These are phyloP conservation scores for Aporophyla lueneburgensis DNA, from an alignment of 2,888 invertebrate genomes.

Conservation along the genomic window DNA sequence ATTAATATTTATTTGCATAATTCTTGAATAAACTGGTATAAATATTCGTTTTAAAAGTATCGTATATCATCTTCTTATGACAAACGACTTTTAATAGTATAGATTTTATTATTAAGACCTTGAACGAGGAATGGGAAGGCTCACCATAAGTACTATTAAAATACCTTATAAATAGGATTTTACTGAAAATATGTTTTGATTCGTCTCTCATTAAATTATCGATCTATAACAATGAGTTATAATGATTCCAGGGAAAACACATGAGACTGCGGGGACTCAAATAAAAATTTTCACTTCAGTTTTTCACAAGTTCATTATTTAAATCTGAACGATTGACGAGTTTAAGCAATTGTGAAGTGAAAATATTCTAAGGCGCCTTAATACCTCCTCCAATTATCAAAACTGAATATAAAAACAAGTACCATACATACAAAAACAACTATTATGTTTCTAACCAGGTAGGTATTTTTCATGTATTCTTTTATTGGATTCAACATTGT, in stretches of 20 bases:
- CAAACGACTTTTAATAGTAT: background rate
- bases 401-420: background rate
- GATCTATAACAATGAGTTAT: background rate
- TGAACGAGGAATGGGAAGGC: slow-evolving; percentile 10
- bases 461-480: background rate
- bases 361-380: background rate
- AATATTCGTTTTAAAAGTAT: slow-evolving; percentile 12
- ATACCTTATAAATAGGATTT: background rate
- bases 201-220: background rate
- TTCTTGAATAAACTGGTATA: slow-evolving; percentile 15
- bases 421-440: background rate
- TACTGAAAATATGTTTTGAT: background rate
- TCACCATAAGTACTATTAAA: background rate
- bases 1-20: slow-evolving; percentile 47
- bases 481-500: background rate
- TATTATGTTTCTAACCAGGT: no score
- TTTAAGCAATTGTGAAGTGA: background rate
- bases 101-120: slow-evolving; percentile 32
- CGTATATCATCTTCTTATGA: slow-evolving; percentile 21
- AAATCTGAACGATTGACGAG: background rate
- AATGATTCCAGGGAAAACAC: background rate
- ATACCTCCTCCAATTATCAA: background rate
- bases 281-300: background rate
- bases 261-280: no score
- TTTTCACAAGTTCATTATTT: background rate